These are phyloP conservation scores for Hydropotes inermis DNA, from an alignment of 2,113 vertebrate genomes.

Conservation along the genomic window DNA sequence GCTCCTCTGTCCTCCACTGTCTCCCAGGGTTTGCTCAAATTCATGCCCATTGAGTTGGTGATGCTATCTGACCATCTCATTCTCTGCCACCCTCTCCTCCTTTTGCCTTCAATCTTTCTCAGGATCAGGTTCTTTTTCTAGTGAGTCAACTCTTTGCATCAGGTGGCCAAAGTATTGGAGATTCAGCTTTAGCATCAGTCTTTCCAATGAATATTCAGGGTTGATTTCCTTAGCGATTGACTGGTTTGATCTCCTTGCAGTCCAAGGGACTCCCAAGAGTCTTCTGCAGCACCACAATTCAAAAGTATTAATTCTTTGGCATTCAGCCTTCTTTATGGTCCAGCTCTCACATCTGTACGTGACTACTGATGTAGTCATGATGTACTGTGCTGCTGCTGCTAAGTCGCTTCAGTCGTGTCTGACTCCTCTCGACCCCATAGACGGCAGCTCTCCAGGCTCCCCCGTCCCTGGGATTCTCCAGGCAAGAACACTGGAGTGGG, in stretches of 20 bases:
- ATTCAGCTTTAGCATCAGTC: neutral
- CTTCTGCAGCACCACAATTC: neutral
- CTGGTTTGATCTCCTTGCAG: neutral
- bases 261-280: neutral
- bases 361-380: neutral
- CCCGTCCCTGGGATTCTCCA: no score
- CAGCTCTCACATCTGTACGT: neutral
- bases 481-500: no score
- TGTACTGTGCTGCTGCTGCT: neutral
- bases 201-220: neutral
- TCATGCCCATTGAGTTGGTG: neutral
- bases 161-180: neutral
- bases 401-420: no score
- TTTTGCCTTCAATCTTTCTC: neutral
- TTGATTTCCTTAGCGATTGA: neutral
- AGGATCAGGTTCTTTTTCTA: neutral
- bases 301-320: neutral
- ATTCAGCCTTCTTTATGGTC: neutral
- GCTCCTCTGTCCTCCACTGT: neutral
- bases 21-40: neutral
- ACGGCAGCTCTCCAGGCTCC: no score
- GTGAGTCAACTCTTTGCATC: neutral
- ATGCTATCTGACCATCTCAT: neutral
- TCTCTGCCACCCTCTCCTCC: neutral
- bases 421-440: no score